Conservation (phyloP, 2,113 vertebrate genomes). For the Delphinus delphis region DNA sequence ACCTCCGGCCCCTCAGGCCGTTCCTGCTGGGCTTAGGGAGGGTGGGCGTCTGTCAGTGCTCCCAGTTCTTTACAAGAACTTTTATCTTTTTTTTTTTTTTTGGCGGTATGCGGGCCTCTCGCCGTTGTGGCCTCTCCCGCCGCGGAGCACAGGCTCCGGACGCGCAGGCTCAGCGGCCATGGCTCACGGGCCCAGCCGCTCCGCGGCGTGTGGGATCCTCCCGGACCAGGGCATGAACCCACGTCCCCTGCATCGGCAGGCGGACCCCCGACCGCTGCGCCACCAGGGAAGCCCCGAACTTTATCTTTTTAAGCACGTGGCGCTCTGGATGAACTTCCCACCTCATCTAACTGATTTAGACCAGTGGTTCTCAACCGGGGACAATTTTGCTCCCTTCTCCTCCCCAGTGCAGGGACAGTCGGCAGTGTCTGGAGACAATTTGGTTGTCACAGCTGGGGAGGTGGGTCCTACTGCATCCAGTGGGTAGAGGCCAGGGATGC, state of each 20-base stretch:
- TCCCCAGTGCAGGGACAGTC: neutral
- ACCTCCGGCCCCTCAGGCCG: no score
- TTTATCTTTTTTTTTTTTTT: neutral
- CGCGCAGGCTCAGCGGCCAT: no score
- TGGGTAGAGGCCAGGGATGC: neutral
- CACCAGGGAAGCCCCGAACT: no score
- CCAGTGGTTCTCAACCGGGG: neutral
- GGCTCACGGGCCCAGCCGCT: no score
- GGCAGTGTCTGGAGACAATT: neutral
- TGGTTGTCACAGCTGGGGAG: neutral
- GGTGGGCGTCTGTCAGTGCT: neutral
- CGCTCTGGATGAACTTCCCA: neutral
- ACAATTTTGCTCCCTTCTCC: neutral
- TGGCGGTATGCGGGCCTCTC: accelerated
- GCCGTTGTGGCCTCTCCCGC: no score
- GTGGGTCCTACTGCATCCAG: neutral
- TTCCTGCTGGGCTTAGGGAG: neutral
- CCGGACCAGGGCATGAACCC: no score
- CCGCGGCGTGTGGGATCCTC: accelerated
- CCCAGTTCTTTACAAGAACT: neutral
- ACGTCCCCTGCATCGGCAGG: no score
- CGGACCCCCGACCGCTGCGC: no score
- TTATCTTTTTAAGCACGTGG: accelerated
- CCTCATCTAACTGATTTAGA: neutral
- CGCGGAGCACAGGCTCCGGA: no score